Evolutionary conservation across 2,113 vertebrate genomes (phyloP), one percentile per base, ranked within the genome.

Genomic region (Protobothrops flavoviridis): DNA sequence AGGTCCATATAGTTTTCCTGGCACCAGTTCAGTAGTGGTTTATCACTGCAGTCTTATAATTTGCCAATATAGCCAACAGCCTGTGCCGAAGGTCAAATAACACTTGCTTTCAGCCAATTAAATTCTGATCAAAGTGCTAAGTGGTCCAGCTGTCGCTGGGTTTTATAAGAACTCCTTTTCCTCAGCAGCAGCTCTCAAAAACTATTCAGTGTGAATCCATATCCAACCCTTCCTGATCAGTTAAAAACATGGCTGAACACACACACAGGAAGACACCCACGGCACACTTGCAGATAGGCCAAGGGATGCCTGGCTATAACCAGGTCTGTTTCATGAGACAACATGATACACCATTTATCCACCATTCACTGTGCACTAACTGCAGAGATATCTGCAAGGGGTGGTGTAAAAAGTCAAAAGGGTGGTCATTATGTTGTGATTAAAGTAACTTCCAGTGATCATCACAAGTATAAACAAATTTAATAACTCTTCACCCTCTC

Each of bases 81-180:
- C 69, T 56, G 5, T 88, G 29, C 85, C 59, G 69, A 93, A 94
- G 45, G 61, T 93, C 90, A 94, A 94, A 69, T 33, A 91, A 89
- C 92, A 92, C 87, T 59, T 94, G 91, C 48, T 23, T 81, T 55
- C 88, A 94, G 48, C 74, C 95, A 93, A 92, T 81, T 56, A 95
- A 69, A 87, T 64, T 81, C 39, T 39, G 69, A 93, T 81, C 86
- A 90, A 93, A 90, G 93, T 87, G 43, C 61, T 39, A 91, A 94
- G 93, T 89, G 91, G 92, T 50, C 17, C 48, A 93, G 89, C n/a
- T 91, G 39, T 90, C 33, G 21, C 6, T 53, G 90, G 2, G 12
- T 87, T 61, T 90, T 61, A 1, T 39, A 29, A 29, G 1, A 23
- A 45, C 43, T 61, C 48, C 43, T 64, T 13, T 91, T 29, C 55